A percentile compares a stretch with the other conserved stretches of the same genome.
These are phyloP conservation scores for Linurgus olivaceus DNA, from an alignment of 2,797 vertebrate genomes.

Conservation along the genomic window DNA sequence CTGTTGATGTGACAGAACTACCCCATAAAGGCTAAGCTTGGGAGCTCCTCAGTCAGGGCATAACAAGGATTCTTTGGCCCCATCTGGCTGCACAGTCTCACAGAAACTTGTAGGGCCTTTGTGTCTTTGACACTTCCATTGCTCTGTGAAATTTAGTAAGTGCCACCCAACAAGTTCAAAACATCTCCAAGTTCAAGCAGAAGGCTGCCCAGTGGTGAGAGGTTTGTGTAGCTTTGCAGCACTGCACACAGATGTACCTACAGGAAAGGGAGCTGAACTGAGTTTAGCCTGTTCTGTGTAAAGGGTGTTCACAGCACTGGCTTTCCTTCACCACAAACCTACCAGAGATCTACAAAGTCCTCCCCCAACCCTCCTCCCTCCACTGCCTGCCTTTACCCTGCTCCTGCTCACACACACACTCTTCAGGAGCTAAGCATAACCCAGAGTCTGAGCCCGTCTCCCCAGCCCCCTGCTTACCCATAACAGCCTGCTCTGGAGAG, in stretches of 20 bases:
- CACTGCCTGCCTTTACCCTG: background rate
- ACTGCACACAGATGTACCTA: background rate
- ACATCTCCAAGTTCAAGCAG: background rate
- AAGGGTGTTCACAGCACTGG: background rate
- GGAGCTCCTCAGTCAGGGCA: background rate
- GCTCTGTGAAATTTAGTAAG: background rate
- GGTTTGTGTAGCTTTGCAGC: background rate
- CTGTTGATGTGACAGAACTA: background rate
- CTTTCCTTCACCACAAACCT: background rate
- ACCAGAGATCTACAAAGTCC: background rate
- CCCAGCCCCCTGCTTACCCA: slow-evolving; percentile 74
- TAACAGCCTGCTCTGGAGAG: slow-evolving; percentile 90
- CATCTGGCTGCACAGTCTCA: background rate
- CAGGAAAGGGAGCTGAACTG: background rate
- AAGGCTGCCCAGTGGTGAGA: background rate
- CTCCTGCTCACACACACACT: background rate
- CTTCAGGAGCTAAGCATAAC: background rate
- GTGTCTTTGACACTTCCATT: background rate
- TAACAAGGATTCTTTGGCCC: background rate
- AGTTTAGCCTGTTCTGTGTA: background rate
- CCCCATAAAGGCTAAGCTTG: background rate
- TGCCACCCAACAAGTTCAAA: background rate
- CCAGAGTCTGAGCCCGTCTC: background rate
- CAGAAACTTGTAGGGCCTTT: background rate
- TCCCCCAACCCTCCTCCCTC: background rate